Base-by-base conservation (phyloP, 1,140 invertebrate species). In the Trachelipus rathkii region DNA sequence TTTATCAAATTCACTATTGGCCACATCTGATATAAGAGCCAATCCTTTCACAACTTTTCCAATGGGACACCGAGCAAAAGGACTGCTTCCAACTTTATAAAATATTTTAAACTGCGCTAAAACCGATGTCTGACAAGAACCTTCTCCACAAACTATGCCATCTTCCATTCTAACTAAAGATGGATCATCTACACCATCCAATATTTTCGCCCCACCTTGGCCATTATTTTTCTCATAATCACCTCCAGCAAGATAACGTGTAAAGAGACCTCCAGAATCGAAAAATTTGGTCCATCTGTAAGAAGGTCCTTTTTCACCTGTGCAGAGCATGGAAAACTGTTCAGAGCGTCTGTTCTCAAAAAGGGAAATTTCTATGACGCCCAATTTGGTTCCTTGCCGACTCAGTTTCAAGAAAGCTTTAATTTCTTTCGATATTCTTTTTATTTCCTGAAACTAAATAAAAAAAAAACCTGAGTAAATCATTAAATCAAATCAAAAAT, bases 261-360 rank as follows among this genome's bases (percentile, higher is more conserved):
- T 60, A 19, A 60, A 60, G 8, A 60, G 50, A 19, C 50, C 50
- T 19, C 50, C 50, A 2, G 50, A 60, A 19, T 13, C 50, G 50
- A 60, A 60, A 19, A 60, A 60, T 60, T 60, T 60, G 50, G 50
- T 60, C 50, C 50, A 60, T 8, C 19, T 60, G 50, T 60, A 60
- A 60, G 50, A 60, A 19, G 50, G 50, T 4, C 50, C 50, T 60
- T 60, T 60, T 60, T 60, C 50, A 19, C 50, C 50, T 8, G 50
- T 60, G 8, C 50, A 60, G 19, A 60, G 50, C 50, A 60, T 60
- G 8, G 19, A 1, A 8, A 60, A 60, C 50, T 60, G 50, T 19
- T 60, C 50, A 8, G 50, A 60, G 50, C 50, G 50, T 60, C 50
- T 13, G 50, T 60, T 60, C 3, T 60, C 50, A 19, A 60, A 60